Conservation (phyloP, 2,113 vertebrate species). For the Labrus mixtus region DNA sequence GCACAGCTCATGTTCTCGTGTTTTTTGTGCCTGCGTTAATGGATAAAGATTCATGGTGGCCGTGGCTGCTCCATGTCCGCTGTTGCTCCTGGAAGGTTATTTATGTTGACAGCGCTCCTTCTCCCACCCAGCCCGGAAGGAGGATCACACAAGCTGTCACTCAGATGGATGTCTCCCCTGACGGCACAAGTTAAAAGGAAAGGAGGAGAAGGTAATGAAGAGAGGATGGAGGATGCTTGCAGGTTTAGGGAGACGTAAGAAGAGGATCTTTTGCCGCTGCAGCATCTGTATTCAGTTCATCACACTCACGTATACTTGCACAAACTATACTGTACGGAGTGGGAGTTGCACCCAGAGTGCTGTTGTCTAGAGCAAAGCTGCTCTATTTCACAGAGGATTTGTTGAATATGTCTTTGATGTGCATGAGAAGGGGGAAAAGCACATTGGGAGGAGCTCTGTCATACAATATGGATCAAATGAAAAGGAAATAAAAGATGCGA, state of each 20-base stretch:
- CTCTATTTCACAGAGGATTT: constrained; percentile 61
- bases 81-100: constrained; percentile 61
- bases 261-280: constrained; percentile 53
- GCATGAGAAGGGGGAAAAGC: constrained; percentile 1
- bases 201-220: constrained; percentile 64
- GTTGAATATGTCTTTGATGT: constrained; percentile 63
- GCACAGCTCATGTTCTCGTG: constrained; percentile 20
- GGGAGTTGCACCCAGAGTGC: constrained; percentile 44
- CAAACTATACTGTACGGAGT: constrained; percentile 19
- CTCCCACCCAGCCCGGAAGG: constrained; percentile 67
- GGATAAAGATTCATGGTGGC: constrained; percentile 62
- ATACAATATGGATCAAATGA: constrained; percentile 55
- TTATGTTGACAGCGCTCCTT: constrained; percentile 76
- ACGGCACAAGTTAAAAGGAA: constrained; percentile 66
- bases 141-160: constrained; percentile 75
- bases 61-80: constrained; percentile 50
- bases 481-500: constrained; percentile 39
- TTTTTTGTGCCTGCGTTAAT: constrained; percentile 34
- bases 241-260: constrained; percentile 42
- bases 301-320: constrained; percentile 33
- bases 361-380: constrained; percentile 44
- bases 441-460: constrained; percentile 24
- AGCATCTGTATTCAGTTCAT: constrained; percentile 55
- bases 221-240: constrained; percentile 36
- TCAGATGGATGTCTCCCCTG: constrained; percentile 71